Evolutionary conservation across 30 jellyfish, hydroid and myxozoan species (phyloP).

Genomic region (Hydractinia echinata): DNA sequence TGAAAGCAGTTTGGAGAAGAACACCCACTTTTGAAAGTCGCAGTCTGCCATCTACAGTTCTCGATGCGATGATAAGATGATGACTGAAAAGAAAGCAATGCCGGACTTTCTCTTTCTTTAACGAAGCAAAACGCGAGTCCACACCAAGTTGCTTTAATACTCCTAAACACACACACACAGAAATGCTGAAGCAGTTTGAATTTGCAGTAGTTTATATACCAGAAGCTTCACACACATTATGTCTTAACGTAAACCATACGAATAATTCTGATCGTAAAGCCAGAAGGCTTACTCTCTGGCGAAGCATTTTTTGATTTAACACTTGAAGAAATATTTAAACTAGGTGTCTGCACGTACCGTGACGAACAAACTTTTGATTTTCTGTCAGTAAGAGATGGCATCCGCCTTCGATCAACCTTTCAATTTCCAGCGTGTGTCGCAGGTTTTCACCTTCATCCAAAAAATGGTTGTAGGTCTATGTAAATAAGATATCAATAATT

Average conservation of each 20-base stretch:
- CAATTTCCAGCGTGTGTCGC: slow-evolving; percentile 87
- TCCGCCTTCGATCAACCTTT: slow-evolving; percentile 85
- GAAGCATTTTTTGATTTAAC: too few relatives aligned
- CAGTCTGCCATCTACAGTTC: slow-evolving; percentile 79
- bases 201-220: too few relatives aligned
- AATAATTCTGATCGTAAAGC: too few relatives aligned
- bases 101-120: slow-evolving; percentile 74
- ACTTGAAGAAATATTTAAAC: too few relatives aligned
- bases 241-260: too few relatives aligned
- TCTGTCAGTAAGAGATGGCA: slow-evolving; percentile 76
- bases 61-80: slow-evolving; percentile 78
- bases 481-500: not conserved
- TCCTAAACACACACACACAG: slow-evolving; percentile 39
- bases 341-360: slow-evolving; percentile 43
- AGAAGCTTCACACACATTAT: too few relatives aligned
- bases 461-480: slow-evolving; percentile 57
- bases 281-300: too few relatives aligned
- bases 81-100: slow-evolving; percentile 90
- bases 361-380: slow-evolving; percentile 74
- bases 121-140: slow-evolving; percentile 37
- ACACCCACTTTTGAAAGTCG: slow-evolving; percentile 79
- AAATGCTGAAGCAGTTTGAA: too few relatives aligned
- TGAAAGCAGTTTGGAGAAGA: too few relatives aligned
- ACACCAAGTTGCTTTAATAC: slow-evolving; percentile 70
- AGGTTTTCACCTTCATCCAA: slow-evolving; percentile 85